Percentiles rank a stretch among this genome's conserved stretches.
These are phyloP conservation scores for Acrobasis repandana DNA, from an alignment of 2,888 invertebrate genomes.

Conservation along the genomic window DNA sequence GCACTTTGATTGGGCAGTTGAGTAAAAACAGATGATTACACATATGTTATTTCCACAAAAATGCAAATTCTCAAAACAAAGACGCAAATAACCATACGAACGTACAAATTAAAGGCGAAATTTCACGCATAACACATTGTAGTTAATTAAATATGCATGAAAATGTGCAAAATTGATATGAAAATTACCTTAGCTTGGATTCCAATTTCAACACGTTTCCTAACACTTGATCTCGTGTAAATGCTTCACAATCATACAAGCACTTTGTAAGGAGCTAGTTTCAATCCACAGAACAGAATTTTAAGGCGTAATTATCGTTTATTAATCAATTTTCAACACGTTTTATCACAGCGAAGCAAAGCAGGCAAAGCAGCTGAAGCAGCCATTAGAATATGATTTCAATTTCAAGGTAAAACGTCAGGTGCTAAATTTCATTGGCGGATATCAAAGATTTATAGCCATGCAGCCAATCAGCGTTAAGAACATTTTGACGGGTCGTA, in stretches of 20 bases:
- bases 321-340: constrained; percentile 49
- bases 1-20: neutral
- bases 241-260: neutral
- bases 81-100: neutral
- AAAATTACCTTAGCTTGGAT: constrained; percentile 53
- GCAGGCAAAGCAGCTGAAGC: too few species aligned
- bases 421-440: constrained; percentile 28
- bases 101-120: neutral
- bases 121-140: constrained; percentile 4
- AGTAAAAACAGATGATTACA: constrained; percentile 8
- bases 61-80: neutral
- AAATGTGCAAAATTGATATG: constrained; percentile 45
- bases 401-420: constrained; percentile 35
- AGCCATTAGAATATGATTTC: constrained; percentile 53
- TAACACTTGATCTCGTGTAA: neutral
- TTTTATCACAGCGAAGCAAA: constrained; percentile 37
- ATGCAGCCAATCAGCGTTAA: neutral
- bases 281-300: constrained; percentile 29
- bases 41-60: neutral
- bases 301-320: constrained; percentile 31
- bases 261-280: neutral
- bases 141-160: constrained; percentile 39
- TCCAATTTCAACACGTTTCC: constrained; percentile 32
- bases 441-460: neutral
- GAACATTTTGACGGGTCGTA: constrained; percentile 8